A percentile compares a stretch with the other conserved stretches of the same genome.
phyloP scores from a whole-genome alignment of 2,888 invertebrate genomes.

The Ommatoiulus sabulosus region DNA sequence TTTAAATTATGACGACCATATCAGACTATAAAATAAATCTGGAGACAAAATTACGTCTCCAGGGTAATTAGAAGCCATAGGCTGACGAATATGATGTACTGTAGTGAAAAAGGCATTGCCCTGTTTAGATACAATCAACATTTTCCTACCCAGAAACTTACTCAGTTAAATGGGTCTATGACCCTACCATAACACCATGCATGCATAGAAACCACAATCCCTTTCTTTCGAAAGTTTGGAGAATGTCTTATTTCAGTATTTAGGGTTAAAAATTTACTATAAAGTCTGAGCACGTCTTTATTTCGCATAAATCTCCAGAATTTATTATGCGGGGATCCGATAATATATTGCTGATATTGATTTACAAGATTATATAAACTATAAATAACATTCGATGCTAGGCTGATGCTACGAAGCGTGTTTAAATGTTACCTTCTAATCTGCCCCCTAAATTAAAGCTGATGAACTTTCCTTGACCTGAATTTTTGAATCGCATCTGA shows the following conservation, averaged over 20 bases:
- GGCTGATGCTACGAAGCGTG: no score
- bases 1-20: no score
- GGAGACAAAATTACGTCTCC: background rate
- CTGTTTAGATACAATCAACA: conserved; percentile 22
- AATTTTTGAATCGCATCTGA: background rate
- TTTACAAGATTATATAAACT: no score
- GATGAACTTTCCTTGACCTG: background rate
- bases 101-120: conserved; percentile 29
- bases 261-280: background rate
- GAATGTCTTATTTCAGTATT: background rate
- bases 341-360: no score
- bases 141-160: background rate
- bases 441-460: background rate
- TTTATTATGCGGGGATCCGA: no score
- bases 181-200: background rate
- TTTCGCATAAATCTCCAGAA: no score
- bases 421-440: no score
- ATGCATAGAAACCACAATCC: background rate
- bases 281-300: no score
- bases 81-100: background rate
- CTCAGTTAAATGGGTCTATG: background rate
- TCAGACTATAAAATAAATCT: background rate
- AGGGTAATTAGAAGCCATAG: background rate
- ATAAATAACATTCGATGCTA: no score
- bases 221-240: background rate